Base-by-base conservation (phyloP, 2,888 invertebrate genomes). In the Pristionchus fissidentatus region DNA sequence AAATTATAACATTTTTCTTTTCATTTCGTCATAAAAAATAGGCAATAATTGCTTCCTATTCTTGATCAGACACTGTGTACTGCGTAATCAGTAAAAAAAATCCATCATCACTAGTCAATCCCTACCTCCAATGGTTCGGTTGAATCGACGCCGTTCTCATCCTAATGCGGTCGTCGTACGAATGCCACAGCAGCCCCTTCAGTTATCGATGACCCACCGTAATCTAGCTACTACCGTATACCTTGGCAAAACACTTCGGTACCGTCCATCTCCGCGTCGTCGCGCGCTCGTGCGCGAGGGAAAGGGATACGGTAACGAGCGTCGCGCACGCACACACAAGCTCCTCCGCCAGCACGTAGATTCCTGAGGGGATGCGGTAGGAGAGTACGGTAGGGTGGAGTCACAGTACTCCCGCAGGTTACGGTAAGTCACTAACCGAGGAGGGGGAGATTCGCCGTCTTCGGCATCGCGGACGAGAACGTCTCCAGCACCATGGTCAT, bases 381-480 rank as follows among this genome's bases (percentile, higher is more conserved):
- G 13, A 49, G 10, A 49, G 13, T 10, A 19, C 49, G 13, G 19
- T 19, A 49, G 3, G 19, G 52, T 22, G n/a, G 52, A 52, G 22
- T 22, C 52, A n/a, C n/a, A n/a, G n/a, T n/a, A n/a, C n/a, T n/a
- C n/a, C n/a, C n/a, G 1, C 57, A 4, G 0, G 29, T 38, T 29
- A n/a, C n/a, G n/a, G n/a, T n/a, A n/a, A n/a, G 8, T 15, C 8
- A 26, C 55, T 35, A 43, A 80, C 80, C 80, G n/a, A 80, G 80
- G 22, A 80, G 19, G 13, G 80, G 80, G 29, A 80, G 57, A 4
- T 32, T 46, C 13, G 46, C 15, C 2, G 38, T 26, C 46, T 80
- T 80, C 60, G 80, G 80, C 80, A 80, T 80, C 41, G 57, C 60
- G 0, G 60, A n/a, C n/a, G 80, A 60, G 80, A 80, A 80, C 19